Evolutionary conservation across 1,140 invertebrate species (phyloP), one percentile per base, ranked within the genome.

Genomic region (Macrocentrus cingulum): DNA sequence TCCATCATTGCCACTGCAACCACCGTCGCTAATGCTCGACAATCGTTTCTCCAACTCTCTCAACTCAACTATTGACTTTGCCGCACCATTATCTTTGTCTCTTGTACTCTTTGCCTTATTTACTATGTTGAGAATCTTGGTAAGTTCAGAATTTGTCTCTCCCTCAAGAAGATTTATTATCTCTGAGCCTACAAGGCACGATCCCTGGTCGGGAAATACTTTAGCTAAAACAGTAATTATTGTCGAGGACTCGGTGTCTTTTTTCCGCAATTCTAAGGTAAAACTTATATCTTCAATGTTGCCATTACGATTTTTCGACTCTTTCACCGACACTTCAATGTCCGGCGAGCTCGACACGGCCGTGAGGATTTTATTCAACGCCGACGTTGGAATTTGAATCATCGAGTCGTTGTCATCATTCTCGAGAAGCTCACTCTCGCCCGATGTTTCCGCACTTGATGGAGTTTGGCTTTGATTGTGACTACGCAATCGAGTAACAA

Each of bases 151-250:
- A 20, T 68, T 74, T 22, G 60, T 68, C 45, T 74, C 71, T 23
- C 68, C 70, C 44, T 76, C 70, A 5, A 80, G 58, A 13, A 80
- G 54, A 36, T 59, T 56, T 3, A 77, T 62, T 7, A 80, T 80
- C 19, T 67, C 59, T 8, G 72, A 68, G 15, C 77, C 78, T 0
- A 80, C 75, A 8, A 76, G 58, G 53, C 76, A 79, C 2, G 71
- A 77, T 3, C 75, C 76, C 25, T 77, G 76, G 64, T 80, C 75
- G 5, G 78, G 78, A 61, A 79, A 80, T 19, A 80, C 74, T 51
- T 69, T 73, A 0, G 78, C 78, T 44, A 72, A 65, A 5, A 74
- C 75, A 0, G 69, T 76, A 7, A 73, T 0, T 64, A 57, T n/a
- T n/a, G n/a, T 9, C 25, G 25, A 15, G 57, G 46, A 0, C 2